Conservation (phyloP, 1,140 invertebrate species). For the Coenobita brevimanus region DNA sequence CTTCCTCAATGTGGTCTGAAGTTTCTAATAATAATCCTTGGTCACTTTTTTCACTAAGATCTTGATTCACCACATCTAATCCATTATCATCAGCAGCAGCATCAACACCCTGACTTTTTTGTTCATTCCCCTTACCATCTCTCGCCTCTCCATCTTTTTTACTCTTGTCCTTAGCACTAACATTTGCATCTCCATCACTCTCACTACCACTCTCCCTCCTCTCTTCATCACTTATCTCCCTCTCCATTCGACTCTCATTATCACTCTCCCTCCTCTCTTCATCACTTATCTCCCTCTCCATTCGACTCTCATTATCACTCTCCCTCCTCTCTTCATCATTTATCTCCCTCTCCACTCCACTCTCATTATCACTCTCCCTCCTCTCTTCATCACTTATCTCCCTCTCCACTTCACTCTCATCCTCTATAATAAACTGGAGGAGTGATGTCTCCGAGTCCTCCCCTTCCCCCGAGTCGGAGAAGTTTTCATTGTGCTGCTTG, state of each 20-base stretch:
- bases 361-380: not conserved
- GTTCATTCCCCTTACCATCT: no score
- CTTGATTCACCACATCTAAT: no score
- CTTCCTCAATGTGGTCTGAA: no score
- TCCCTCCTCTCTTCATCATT: not conserved
- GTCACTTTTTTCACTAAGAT: no score
- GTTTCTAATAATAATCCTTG: no score
- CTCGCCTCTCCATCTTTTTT: no score
- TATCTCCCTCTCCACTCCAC: not conserved
- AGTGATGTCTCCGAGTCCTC: conserved; percentile 50
- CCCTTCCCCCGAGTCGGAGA: not conserved
- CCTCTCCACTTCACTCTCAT: not conserved
- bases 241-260: not conserved
- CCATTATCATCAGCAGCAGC: no score
- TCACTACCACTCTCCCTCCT: no score
- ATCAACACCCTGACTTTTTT: no score
- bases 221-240: not conserved
- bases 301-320: not conserved
- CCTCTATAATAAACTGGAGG: conserved; percentile 36
- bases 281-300: not conserved
- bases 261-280: not conserved
- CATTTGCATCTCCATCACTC: no score
- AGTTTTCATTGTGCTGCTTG: conserved; percentile 44
- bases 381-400: not conserved
- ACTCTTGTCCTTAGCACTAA: no score